Conservation (phyloP, 2,797 vertebrate genomes). For the Ataeniobius toweri region DNA sequence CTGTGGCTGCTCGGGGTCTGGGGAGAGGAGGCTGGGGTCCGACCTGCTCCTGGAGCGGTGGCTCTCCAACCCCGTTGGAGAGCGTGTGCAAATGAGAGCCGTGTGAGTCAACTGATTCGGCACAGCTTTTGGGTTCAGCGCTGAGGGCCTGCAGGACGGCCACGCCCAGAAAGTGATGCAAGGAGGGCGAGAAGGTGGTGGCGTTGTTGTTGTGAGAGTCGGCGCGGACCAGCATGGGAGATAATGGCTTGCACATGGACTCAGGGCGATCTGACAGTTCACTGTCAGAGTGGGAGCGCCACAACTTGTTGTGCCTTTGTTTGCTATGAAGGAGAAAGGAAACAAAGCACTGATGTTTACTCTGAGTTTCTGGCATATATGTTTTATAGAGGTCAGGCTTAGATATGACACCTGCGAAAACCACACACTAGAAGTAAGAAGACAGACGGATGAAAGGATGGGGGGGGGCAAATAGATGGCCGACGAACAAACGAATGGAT, state of each 20-base stretch:
- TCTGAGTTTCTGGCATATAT: too few species aligned
- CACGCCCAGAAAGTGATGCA: constrained; percentile 86
- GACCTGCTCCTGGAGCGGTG: constrained; percentile 62
- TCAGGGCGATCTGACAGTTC: constrained; percentile 90
- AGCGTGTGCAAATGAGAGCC: constrained; percentile 54
- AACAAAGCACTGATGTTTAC: background rate
- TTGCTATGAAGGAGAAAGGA: constrained; percentile 81
- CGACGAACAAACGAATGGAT: too few species aligned
- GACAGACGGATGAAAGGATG: too few species aligned
- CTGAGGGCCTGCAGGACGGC: constrained; percentile 81
- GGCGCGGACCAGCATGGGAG: constrained; percentile 62
- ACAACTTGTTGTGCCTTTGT: constrained; percentile 96
- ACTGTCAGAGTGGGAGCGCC: constrained; percentile 95
- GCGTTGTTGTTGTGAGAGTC: constrained; percentile 81
- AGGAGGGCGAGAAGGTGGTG: constrained; percentile 76
- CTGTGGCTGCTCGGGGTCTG: constrained; percentile 83
- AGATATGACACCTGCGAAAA: too few species aligned
- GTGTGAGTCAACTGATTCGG: constrained; percentile 10
- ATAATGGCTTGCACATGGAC: constrained; percentile 69
- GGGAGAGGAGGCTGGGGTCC: constrained; percentile 75
- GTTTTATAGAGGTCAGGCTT: too few species aligned
- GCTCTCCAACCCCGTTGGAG: constrained; percentile 76
- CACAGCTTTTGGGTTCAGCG: constrained; percentile 26
- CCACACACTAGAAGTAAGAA: too few species aligned
- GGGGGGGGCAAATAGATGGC: too few species aligned